Percentiles rank a stretch among this genome's conserved stretches.
Conservation (phyloP, 2,797 vertebrate genomes). For the Babyrousa celebensis region DNA sequence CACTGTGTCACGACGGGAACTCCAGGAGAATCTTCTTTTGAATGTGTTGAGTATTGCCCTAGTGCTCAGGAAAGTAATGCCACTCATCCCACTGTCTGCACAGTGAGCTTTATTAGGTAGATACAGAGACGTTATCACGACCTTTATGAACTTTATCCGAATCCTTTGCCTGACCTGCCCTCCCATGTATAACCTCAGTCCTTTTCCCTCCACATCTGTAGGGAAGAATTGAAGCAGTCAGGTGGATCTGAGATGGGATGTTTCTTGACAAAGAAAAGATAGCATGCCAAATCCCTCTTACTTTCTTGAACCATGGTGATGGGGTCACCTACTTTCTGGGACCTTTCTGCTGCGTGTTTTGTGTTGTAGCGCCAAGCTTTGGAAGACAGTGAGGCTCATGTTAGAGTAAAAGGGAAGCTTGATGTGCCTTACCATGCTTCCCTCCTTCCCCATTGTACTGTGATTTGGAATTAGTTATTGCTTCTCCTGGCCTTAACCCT, state of each 20-base stretch:
- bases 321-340: neutral
- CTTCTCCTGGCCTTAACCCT: neutral
- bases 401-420: neutral
- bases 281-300: neutral
- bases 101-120: neutral
- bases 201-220: neutral
- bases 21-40: neutral
- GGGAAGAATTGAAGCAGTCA: neutral
- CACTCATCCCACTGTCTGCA: neutral
- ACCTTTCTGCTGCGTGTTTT: slow-evolving; percentile 1
- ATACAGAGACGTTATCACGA: neutral
- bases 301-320: neutral
- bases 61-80: neutral
- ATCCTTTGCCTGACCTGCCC: neutral
- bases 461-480: neutral
- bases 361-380: neutral
- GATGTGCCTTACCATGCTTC: neutral
- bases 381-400: neutral
- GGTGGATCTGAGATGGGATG: neutral
- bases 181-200: neutral
- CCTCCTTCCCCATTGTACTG: neutral
- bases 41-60: neutral
- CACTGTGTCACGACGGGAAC: too few species aligned
- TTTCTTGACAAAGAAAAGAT: neutral
- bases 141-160: neutral